Evolutionary conservation across 2,113 vertebrate species (phyloP), one percentile per base, ranked within the genome.

Genomic region (Chiloscyllium plagiosum): DNA sequence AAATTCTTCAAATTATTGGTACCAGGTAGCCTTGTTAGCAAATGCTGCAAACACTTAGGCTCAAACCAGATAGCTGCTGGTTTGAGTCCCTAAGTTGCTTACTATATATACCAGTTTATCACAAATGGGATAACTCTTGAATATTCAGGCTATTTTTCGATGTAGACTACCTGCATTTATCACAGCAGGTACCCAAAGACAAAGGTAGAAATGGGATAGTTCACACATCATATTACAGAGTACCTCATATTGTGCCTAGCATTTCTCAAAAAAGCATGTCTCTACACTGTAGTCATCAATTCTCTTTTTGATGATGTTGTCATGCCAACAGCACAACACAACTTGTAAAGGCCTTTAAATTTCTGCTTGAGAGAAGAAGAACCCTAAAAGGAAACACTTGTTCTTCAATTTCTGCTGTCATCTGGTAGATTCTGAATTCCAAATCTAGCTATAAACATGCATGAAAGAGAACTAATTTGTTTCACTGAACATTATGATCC

Each of bases 401-500:
- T 47, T 47, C 42, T 72, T 52, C 29, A 26, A 72, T 47, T 95
- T 47, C 24, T 94, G 10, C 93, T 24, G 37, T 94, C 93, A 70
- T 22, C 66, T 94, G 29, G 10, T 17, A 95, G 94, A 42, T 47
- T 95, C 94, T 76, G 22, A 95, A 33, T 95, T 72, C 72, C 33
- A 95, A 76, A 95, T 72, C 68, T 95, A 50, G 72, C 76, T 95
- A 72, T 52, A 92, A 93, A 52, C 72, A 76, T 76, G 52, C 24
- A 95, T 95, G 12, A 95, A 76, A 95, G 94, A 24, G 33, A 29
- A 61, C 52, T 17, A 47, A 72, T 72, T 70, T 52, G 33, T 72
- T 72, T 0, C 69, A 15, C 26, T 95, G 80, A 83, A 83, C 15
- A 2, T 1, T 22, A 13, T 20, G 37, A 12, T 52, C 1, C 37